Evolutionary conservation across 2,888 invertebrate genomes (phyloP), one percentile per base, ranked within the genome.

Genomic region (Mythimna loreyi): DNA sequence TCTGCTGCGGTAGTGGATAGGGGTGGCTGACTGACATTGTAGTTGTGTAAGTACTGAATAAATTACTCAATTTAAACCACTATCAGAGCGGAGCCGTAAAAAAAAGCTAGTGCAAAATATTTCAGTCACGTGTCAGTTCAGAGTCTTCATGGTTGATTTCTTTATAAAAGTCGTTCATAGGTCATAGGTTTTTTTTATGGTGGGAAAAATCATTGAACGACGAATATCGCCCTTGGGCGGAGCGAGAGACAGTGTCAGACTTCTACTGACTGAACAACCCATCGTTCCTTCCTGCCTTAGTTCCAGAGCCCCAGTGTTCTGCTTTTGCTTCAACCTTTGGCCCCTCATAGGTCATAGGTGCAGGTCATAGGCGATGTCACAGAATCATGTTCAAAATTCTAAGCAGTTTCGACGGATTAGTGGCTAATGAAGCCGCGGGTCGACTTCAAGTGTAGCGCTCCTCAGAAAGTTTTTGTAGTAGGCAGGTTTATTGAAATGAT

Each of bases 391-490:
- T 23, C 28, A 8, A 23, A 0, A 23, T 63, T 63, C 21, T 28
- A 0, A 8, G 19, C 7, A 4, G 9, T 28, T 69, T 45, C 19
- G 25, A 28, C 33, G 13, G 19, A 47, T 50, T 19, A 23, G 21
- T 52, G n/a, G 23, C 28, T 23, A 47, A 6, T 55, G 36, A 36
- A 28, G 13, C 1, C n/a, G 16, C 28, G 21, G 36, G 56, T 47
- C 47, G 30, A 47, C n/a, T 40, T 50, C 59, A 71, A 25, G 50
- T 28, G 23, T 33, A 36, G 21, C 3, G 40, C 30, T 50, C 59
- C 13, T 58, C 9, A 43, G 33, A 21, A n/a, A 71, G 28, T 57
- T 40, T 36, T 59, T 72, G n/a, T 16, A 21, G 60, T 36, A 13
- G 36, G 40, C 30, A 40, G 16, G 6, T 21, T 45, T 28, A 28